phyloP scores from a whole-genome alignment of 2,113 vertebrate genomes.

The Psephotus haematonotus region DNA sequence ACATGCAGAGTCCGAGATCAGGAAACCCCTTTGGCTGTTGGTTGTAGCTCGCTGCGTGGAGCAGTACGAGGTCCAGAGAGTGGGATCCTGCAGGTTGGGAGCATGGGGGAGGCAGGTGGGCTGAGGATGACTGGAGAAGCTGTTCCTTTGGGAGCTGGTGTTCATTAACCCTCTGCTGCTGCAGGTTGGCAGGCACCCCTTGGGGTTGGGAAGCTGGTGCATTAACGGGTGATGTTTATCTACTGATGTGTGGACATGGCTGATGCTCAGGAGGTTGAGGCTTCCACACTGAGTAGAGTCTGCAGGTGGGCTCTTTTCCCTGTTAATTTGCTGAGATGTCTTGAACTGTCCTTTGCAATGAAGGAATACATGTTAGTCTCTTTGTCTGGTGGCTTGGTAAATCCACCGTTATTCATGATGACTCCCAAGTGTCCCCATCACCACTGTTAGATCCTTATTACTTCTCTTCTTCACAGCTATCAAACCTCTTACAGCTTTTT shows the following conservation, averaged over 20 bases:
- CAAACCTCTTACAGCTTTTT: not conserved
- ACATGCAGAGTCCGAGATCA: not conserved
- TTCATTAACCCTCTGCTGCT: not conserved
- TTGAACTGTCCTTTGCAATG: not conserved
- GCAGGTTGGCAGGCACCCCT: not conserved
- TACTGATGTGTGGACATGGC: not conserved
- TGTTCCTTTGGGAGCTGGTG: not conserved
- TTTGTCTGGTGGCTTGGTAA: not conserved
- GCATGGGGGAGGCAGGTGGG: no score
- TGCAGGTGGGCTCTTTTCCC: not conserved
- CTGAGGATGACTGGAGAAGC: not conserved
- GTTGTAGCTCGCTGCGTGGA: not conserved
- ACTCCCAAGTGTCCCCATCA: not conserved
- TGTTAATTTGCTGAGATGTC: not conserved
- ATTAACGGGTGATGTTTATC: not conserved
- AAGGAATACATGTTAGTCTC: not conserved
- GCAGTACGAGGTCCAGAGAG: not conserved
- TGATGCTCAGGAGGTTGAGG: not conserved
- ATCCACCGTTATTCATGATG: rapidly evolving
- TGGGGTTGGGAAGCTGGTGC: not conserved
- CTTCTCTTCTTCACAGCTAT: not conserved
- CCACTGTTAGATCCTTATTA: not conserved
- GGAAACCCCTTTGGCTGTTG: not conserved
- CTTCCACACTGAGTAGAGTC: not conserved
- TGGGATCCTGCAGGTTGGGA: not conserved